Conservation (phyloP, 2,797 vertebrate species). For the Oreortyx pictus region DNA sequence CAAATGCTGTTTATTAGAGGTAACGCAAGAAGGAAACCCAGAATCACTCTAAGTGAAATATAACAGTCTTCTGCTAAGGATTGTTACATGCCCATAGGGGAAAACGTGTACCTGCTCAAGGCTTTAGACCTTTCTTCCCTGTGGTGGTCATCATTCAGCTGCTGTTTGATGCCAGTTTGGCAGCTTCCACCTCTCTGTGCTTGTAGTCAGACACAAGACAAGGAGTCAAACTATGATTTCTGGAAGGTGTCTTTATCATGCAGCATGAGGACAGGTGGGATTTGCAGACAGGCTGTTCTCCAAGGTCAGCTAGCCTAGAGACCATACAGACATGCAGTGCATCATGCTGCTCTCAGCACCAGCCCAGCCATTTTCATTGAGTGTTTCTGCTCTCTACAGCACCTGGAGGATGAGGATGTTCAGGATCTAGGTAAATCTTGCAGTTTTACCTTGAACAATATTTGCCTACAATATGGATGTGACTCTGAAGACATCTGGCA, state of each 20-base stretch:
- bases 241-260: neutral
- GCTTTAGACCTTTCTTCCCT: neutral
- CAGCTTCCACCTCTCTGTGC: neutral
- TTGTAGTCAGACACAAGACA: neutral
- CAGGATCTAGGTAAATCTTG: neutral
- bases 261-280: neutral
- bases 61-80: neutral
- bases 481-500: neutral
- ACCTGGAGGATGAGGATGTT: neutral
- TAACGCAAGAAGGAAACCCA: neutral
- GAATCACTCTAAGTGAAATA: fast-evolving
- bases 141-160: neutral
- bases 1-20: neutral
- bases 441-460: neutral
- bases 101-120: neutral
- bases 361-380: neutral
- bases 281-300: neutral
- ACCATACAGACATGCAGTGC: neutral
- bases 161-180: neutral
- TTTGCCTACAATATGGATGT: neutral
- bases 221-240: neutral
- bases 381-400: neutral
- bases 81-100: neutral
- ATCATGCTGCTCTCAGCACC: neutral
- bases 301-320: neutral